A percentile compares a stretch with the other conserved stretches of the same genome.
phyloP scores from a whole-genome alignment of 2,888 invertebrate genomes.

The Smittia sp. region DNA sequence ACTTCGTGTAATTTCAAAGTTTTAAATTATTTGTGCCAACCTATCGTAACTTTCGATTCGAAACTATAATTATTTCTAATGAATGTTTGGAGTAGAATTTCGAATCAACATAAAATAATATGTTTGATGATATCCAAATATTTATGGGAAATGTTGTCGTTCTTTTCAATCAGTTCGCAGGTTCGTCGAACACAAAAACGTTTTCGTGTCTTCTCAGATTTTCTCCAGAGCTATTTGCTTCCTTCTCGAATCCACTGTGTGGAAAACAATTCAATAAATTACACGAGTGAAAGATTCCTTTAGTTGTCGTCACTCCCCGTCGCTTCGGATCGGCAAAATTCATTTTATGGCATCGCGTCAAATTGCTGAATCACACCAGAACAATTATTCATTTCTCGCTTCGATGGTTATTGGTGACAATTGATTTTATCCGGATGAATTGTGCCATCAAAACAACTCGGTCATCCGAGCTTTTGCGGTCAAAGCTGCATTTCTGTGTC shows the following conservation, averaged over 20 bases:
- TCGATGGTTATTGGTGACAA: conserved; percentile 20
- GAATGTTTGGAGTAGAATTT: too few species aligned
- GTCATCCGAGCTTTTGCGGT: conserved; percentile 31
- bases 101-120: too few species aligned
- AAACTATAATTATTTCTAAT: too few species aligned
- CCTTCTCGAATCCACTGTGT: background rate
- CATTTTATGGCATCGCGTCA: background rate
- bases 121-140: too few species aligned
- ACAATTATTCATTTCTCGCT: conserved; percentile 24
- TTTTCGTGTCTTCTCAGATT: background rate
- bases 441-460: conserved; percentile 34
- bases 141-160: too few species aligned
- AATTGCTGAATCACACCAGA: conserved; percentile 17
- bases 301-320: background rate
- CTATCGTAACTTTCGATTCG: too few species aligned
- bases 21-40: too few species aligned
- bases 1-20: too few species aligned
- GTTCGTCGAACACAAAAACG: too few species aligned
- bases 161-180: too few species aligned
- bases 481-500: background rate
- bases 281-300: background rate
- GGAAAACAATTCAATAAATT: background rate
- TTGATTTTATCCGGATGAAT: conserved; percentile 36
- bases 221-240: too few species aligned
- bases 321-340: background rate